These are phyloP conservation scores for Drosophila nr. perissopoda DNA, from an alignment of 2,888 invertebrate genomes.

Conservation along the genomic window DNA sequence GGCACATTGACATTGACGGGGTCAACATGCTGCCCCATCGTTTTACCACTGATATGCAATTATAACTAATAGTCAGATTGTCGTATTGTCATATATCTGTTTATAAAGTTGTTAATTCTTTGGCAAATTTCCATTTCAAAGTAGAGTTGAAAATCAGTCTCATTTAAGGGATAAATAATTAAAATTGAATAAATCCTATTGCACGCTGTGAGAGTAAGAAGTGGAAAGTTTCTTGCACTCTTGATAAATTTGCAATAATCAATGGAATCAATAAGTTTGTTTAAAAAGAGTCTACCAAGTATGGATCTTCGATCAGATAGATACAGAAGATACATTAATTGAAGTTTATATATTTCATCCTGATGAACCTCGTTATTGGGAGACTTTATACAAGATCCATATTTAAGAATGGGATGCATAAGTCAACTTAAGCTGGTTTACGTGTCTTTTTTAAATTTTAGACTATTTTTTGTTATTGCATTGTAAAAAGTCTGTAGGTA, in stretches of 20 bases:
- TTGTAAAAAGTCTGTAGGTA: background rate
- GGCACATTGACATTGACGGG: background rate
- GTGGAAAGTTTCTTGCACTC: background rate
- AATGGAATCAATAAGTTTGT: background rate
- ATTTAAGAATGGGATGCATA: background rate
- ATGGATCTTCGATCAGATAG: background rate
- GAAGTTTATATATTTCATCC: background rate
- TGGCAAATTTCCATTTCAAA: background rate
- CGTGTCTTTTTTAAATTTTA: background rate
- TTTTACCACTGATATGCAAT: background rate
- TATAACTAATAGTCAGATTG: background rate
- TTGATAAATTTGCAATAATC: background rate
- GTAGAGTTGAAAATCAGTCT: background rate
- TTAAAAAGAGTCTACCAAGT: background rate
- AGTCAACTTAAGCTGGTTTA: background rate
- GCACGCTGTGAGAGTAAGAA: background rate
- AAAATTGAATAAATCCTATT: background rate
- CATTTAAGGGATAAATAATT: background rate
- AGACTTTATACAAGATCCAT: background rate
- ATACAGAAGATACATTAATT: background rate
- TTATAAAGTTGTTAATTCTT: background rate
- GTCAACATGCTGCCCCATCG: conserved; percentile 36
- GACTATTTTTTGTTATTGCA: background rate
- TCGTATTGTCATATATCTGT: background rate
- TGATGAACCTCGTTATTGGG: background rate